phyloP scores from a whole-genome alignment of 2,888 invertebrate genomes.

The Amphipyra berbera region DNA sequence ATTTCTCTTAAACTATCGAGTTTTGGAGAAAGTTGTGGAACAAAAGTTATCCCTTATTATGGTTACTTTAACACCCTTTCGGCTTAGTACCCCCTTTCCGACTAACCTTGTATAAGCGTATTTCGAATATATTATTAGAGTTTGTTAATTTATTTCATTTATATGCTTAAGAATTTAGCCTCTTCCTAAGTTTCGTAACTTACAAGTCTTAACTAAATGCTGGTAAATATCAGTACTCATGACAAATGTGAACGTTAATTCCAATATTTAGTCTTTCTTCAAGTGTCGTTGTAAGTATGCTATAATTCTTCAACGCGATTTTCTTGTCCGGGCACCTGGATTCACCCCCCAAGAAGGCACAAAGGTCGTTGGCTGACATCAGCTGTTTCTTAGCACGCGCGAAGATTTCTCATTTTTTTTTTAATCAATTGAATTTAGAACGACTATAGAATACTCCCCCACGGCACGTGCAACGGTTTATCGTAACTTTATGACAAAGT shows the following conservation, averaged over 20 bases:
- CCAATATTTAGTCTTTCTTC: neutral
- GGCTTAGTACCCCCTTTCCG: too few species aligned
- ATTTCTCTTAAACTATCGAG: too few species aligned
- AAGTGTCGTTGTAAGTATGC: neutral
- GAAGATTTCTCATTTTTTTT: conserved; percentile 53
- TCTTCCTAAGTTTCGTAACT: too few species aligned
- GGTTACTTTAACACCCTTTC: too few species aligned
- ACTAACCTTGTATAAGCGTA: too few species aligned
- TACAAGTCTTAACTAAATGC: neutral
- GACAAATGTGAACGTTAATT: conserved; percentile 1
- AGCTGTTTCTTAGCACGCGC: conserved; percentile 53
- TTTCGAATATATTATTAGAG: too few species aligned
- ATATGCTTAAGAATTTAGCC: too few species aligned
- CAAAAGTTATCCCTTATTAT: too few species aligned
- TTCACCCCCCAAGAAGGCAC: conserved; percentile 29
- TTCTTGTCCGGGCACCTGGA: conserved; percentile 43
- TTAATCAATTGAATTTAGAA: conserved; percentile 34
- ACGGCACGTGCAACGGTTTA: conserved; percentile 54
- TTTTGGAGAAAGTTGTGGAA: too few species aligned
- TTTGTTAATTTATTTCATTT: too few species aligned
- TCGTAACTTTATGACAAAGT: neutral
- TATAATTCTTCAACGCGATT: conserved; percentile 11
- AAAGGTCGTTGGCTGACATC: conserved; percentile 40
- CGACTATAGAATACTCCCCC: conserved; percentile 52
- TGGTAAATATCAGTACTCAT: conserved; percentile 4